Evolutionary conservation across 2,888 invertebrate species (phyloP).

Genomic region (Microctonus aethiopoides): DNA sequence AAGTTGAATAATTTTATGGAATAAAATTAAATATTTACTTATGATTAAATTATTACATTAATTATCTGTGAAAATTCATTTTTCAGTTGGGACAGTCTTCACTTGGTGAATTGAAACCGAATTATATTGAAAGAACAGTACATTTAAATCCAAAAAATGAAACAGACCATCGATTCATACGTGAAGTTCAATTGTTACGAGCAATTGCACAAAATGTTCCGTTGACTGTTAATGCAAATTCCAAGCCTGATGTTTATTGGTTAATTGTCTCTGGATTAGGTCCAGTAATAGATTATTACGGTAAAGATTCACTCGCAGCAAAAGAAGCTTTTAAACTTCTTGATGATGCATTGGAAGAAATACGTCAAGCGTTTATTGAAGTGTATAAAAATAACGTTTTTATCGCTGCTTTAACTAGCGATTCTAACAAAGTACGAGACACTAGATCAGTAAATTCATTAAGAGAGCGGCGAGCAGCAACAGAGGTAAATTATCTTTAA

Average conservation of each 20-base stretch:
- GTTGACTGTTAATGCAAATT: slow-evolving; percentile 70
- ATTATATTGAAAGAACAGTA: slow-evolving; percentile 56
- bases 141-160: slow-evolving; percentile 61
- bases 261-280: slow-evolving; percentile 75
- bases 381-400: slow-evolving; percentile 69
- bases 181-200: slow-evolving; percentile 73
- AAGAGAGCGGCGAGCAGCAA: slow-evolving; percentile 46
- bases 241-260: slow-evolving; percentile 75
- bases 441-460: slow-evolving; percentile 47
- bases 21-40: background rate
- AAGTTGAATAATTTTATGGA: slow-evolving; percentile 57
- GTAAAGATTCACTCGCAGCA: slow-evolving; percentile 73
- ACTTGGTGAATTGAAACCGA: slow-evolving; percentile 61
- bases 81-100: slow-evolving; percentile 62
- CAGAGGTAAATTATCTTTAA: background rate
- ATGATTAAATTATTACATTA: background rate
- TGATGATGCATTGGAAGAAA: slow-evolving; percentile 66
- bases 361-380: slow-evolving; percentile 60
- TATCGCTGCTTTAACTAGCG: slow-evolving; percentile 75
- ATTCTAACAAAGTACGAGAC: slow-evolving; percentile 70
- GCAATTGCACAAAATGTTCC: slow-evolving; percentile 71
- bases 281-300: slow-evolving; percentile 74
- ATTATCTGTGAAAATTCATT: slow-evolving; percentile 25
- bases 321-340: slow-evolving; percentile 75
- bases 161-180: slow-evolving; percentile 74